Evolutionary conservation across 1,140 invertebrate species (phyloP), one percentile per base, ranked within the genome.

Genomic region (Homarus americanus): DNA sequence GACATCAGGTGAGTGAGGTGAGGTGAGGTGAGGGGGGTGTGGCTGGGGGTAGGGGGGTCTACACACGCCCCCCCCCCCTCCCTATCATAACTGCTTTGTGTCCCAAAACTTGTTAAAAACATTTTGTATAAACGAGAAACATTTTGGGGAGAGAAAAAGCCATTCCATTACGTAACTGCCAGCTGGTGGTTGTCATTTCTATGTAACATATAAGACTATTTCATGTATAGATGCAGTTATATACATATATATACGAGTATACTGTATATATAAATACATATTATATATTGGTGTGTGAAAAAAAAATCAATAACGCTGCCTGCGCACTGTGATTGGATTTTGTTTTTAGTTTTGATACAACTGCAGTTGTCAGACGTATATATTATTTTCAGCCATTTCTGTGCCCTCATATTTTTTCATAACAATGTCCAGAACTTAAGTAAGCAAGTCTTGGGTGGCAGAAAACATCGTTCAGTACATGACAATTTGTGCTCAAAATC

Each of bases 161-260:
- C 58, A 63, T 63, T 63, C 58, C 58, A 63, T 20, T 10, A 63
- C 24, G 12, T 24, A 63, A 63, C 58, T 63, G 58, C 58, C 58
- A 20, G 12, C 12, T 4, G 3, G 58, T 63, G 58, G 20, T 0
- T 4, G 58, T 24, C 58, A 20, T 63, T 63, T 63, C 58, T 63
- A 63, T 15, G 15, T 63, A 1, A 32, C 5, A 69, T 9, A 32
- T 7, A 32, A 28, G 32, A 32, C n/a, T 32, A 24, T 69, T 69
- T 28, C 63, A 69, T 69, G 63, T 69, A 69, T 69, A 32, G n/a
- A 69, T 69, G 28, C 28, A 69, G n/a, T 32, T 69, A 69, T 32
- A 69, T 34, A 69, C 24, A 69, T 2, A 69, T 9, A 69, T 32
- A 49, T 15, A 49, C n/a, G n/a, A n/a, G n/a, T 7, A 49, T n/a